Percentiles rank a stretch among this genome's conserved stretches.
phyloP scores from a whole-genome alignment of 2,113 vertebrate genomes.

The Orcinus orca region DNA sequence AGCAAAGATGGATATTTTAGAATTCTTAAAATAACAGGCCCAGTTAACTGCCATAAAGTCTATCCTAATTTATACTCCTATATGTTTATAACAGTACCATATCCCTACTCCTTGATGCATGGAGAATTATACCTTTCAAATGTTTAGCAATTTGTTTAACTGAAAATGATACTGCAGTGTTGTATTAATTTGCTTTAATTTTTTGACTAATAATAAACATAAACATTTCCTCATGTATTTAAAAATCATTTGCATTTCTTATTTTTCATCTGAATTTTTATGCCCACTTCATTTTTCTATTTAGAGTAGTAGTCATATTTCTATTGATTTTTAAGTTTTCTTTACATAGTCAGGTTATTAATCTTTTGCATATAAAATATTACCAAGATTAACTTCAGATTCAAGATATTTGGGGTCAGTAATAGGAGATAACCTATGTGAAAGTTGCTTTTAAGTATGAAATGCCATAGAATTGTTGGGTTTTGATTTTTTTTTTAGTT shows the following conservation, averaged over 20 bases:
- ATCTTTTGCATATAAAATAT: neutral
- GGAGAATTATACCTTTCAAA: neutral
- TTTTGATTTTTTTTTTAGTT: neutral
- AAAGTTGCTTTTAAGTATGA: conserved; percentile 25
- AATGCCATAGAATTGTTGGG: neutral
- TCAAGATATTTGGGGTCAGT: neutral
- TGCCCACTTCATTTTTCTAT: neutral
- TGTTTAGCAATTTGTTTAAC: neutral
- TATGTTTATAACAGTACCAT: neutral
- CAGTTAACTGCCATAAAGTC: neutral
- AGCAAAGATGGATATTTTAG: conserved; percentile 3
- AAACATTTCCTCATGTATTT: neutral
- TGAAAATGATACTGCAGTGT: neutral
- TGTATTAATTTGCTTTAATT: neutral
- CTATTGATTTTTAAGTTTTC: neutral
- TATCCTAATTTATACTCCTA: neutral
- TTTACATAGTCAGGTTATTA: neutral
- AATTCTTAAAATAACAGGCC: conserved; percentile 4
- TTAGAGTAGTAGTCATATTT: neutral
- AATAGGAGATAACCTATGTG: neutral
- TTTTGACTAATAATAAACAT: neutral
- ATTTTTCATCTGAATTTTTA: conserved; percentile 25
- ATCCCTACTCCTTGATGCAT: neutral
- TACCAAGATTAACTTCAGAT: neutral
- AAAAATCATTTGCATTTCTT: neutral